Percentiles rank a stretch among this genome's conserved stretches.
These are phyloP conservation scores for Vulpes vulpes DNA, from an alignment of 2,113 vertebrate species.

Conservation along the genomic window DNA sequence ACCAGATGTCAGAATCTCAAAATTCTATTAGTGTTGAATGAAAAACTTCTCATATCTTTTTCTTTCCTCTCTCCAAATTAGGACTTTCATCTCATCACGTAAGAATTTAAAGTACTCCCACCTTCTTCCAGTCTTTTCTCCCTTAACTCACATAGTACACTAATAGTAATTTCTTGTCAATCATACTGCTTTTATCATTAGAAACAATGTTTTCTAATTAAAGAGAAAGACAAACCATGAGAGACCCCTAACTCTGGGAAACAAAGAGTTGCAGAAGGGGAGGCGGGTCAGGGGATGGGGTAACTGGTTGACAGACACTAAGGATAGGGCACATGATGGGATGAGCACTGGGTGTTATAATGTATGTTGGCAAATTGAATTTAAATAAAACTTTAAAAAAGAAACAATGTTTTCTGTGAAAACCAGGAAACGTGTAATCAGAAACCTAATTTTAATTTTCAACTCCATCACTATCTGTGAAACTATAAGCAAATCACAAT, in stretches of 20 bases:
- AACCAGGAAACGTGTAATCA: neutral
- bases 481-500: neutral
- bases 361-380: no score
- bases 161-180: neutral
- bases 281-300: no score
- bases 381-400: no score
- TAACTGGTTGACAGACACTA: no score
- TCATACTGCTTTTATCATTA: neutral
- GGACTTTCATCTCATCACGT: neutral
- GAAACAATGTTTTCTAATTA: neutral
- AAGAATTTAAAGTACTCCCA: neutral
- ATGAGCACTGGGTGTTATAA: no score
- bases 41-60: slow-evolving; percentile 19
- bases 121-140: neutral
- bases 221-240: no score
- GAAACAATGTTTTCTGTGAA: slow-evolving; percentile 43
- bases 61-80: slow-evolving; percentile 12
- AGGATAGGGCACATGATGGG: no score
- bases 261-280: no score
- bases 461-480: neutral
- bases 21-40: neutral
- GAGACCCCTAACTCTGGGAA: no score
- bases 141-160: neutral
- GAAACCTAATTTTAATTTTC: slow-evolving; percentile 22
- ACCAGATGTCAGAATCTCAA: neutral